Evolutionary conservation across 2,797 vertebrate species (phyloP).

Genomic region (Eutrigla gurnardus): DNA sequence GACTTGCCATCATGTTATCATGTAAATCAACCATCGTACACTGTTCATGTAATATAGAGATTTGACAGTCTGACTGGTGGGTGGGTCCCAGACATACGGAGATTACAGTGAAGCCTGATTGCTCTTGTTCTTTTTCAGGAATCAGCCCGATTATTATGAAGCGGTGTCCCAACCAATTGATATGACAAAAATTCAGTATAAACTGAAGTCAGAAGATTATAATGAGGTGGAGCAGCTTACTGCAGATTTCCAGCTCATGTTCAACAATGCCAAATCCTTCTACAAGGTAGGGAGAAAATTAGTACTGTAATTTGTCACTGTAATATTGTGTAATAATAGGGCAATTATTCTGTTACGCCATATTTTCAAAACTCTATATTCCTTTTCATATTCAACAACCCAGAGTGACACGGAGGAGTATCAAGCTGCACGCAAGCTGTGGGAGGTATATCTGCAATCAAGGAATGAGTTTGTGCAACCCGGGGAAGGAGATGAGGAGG

Average conservation of each 20-base stretch:
- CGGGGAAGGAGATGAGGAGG: constrained; percentile 89
- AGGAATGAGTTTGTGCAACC: constrained; percentile 95
- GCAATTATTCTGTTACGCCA: background rate
- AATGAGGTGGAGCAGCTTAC: constrained; percentile 93
- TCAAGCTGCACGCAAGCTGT: constrained; percentile 93
- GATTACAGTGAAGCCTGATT: background rate
- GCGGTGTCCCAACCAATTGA: constrained; percentile 97
- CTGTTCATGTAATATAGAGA: background rate
- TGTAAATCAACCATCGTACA: background rate
- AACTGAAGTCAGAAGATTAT: constrained; percentile 98
- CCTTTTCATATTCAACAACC: constrained; percentile 14
- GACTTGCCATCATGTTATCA: background rate
- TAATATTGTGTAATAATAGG: background rate
- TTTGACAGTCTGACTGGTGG: background rate
- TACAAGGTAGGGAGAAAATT: constrained; percentile 88
- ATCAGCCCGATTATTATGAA: constrained; percentile 98
- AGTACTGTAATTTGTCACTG: background rate
- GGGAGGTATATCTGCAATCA: constrained; percentile 94
- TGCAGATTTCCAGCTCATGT: constrained; percentile 95
- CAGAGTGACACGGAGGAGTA: constrained; percentile 93
- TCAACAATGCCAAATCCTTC: constrained; percentile 97
- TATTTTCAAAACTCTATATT: background rate
- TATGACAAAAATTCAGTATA: constrained; percentile 98
- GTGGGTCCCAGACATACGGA: background rate
- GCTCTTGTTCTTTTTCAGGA: constrained; percentile 81